Evolutionary conservation across 2,888 invertebrate genomes (phyloP), one percentile per base, ranked within the genome.

Genomic region (Andricus quercusramuli): DNA sequence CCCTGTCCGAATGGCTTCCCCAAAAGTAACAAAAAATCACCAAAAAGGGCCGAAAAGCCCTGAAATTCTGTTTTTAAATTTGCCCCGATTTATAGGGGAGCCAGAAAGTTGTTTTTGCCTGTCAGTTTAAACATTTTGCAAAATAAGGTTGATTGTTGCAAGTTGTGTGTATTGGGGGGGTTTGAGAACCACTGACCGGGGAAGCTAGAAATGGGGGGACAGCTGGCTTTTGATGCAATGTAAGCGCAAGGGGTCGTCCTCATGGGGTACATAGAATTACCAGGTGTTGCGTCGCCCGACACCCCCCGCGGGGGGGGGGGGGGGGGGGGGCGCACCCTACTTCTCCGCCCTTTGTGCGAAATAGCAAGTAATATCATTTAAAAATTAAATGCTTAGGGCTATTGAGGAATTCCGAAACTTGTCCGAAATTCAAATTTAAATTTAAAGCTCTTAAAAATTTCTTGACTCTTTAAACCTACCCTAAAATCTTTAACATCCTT

Each of bases 201-300:
- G 22, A 56, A 56, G n/a, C 74, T 74, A 74, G n/a, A 74, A 87
- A 84, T 83, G 84, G 82, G 79, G 79, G 85, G 85, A 85, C 88
- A 89, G 89, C 89, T 89, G 89, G 86, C 86, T 79, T 80, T 81
- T 81, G 82, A 85, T 86, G 86, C 85, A 87, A 85, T 59, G 85
- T 74, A 37, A 37, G 37, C 5, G 6, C 6, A 74, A 74, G 86
- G 85, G 87, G 85, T 85, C 85, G 83, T 86, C 84, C 85, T 83
- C 82, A 83, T 83, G 85, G 88, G 88, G 86, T 86, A 74, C 88
- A 88, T 87, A 85, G 85, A 88, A 88, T 88, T 87, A 88, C 90
- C 89, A 90, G 89, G 89, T 89, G 89, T 85, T 86, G 79, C 80
- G 83, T 83, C 84, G 77, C 78, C 80, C 80, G 81, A 81, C 79